Evolutionary conservation across 2,888 invertebrate species (phyloP), one percentile per base, ranked within the genome.

Genomic region (Cephus pulcher): DNA sequence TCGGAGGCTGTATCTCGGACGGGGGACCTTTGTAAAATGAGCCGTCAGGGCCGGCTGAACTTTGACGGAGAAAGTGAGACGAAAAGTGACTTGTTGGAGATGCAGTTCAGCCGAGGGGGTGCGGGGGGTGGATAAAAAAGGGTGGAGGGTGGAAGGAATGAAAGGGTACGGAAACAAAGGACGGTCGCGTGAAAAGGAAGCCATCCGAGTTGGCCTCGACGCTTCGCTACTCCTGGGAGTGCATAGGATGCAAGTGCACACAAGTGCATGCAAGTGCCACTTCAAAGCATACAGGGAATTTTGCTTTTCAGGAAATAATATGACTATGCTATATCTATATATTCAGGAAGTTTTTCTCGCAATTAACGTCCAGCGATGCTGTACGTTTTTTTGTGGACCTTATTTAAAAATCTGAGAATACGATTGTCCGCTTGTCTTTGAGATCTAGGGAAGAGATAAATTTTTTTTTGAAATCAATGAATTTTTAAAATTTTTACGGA

Each of bases 11-110:
- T 82, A 80, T 82, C 83, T 79, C 79, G 78, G 79, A 82, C 56
- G 56, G 81, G 82, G 81, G 84, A 84, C 82, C 75, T 79, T 86
- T 85, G 83, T 86, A 84, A 88, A 87, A 83, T 81, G 81, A 77
- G 75, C 83, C 82, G 86, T 86, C 86, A 83, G 79, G 79, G 78
- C 69, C 74, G 70, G 32, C 4, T 71, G 71, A 71, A 12, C 32
- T 12, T 34, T 6, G 23, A 12, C 12, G 9, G 32, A 71, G 34
- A 32, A 23, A 34, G 71, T 15, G 71, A 34, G 71, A 12, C 0
- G 71, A 71, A 15, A 23, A 71, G 71, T 23, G 32, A 71, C 71
- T 34, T 71, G 32, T 71, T 9, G 23, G 23, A 15, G 56, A 23
- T 56, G 9, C 56, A 56, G 56, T 23, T 9, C 2, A 0, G 23